Evolutionary conservation across 2,797 vertebrate genomes (phyloP).

Genomic region (Meriones psammophilus): DNA sequence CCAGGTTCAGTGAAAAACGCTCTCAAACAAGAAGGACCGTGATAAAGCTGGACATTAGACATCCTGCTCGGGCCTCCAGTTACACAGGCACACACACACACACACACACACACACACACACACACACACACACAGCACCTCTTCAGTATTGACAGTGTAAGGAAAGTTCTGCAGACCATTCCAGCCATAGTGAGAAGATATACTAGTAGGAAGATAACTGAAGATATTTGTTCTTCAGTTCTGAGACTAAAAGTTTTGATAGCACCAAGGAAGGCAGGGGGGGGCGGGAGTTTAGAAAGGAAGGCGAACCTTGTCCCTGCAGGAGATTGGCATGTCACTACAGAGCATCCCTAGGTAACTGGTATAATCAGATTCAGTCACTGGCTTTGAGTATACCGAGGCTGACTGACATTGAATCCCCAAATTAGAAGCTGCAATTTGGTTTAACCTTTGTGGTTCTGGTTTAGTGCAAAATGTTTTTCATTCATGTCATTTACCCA

Average conservation of each 20-base stretch:
- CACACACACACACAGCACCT: not conserved
- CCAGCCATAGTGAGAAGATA: conserved; percentile 14
- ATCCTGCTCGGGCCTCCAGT: not conserved
- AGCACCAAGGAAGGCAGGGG: not conserved
- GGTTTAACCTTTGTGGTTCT: conserved; percentile 9
- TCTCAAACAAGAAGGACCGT: not conserved
- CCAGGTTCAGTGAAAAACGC: not conserved
- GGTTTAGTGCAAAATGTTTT: not conserved
- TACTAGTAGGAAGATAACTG: not conserved
- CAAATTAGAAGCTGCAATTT: not conserved
- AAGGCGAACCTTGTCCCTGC: not conserved
- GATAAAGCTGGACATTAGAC: not conserved
- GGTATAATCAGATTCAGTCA: not conserved
- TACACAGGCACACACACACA: not conserved
- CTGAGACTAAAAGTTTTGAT: conserved; percentile 32
- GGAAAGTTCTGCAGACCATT: not conserved
- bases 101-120: not conserved
- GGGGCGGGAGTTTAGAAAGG: not conserved
- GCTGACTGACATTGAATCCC: not conserved
- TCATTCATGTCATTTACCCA: not conserved
- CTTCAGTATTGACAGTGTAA: not conserved
- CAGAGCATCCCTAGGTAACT: not conserved
- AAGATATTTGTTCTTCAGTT: not conserved
- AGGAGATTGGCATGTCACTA: not conserved
- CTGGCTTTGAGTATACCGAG: conserved; percentile 7